phyloP scores from a whole-genome alignment of 2,113 vertebrate species.

The Passer montanus region DNA sequence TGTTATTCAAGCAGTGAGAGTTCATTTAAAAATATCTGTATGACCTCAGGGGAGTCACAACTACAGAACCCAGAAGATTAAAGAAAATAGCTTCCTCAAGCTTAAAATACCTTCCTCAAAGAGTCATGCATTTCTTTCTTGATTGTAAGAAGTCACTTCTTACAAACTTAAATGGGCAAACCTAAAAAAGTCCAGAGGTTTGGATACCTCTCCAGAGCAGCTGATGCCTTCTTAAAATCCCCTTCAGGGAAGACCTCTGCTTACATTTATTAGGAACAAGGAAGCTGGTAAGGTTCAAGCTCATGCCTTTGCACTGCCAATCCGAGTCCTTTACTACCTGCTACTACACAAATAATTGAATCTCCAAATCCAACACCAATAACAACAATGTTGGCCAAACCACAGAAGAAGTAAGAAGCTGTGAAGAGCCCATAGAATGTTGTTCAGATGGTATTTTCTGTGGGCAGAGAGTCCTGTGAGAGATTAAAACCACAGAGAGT shows the following conservation, averaged over 20 bases:
- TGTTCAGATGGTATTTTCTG: neutral
- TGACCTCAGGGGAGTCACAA: constrained; percentile 42
- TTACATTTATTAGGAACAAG: neutral
- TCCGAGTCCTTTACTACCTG: neutral
- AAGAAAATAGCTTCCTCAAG: constrained; percentile 35
- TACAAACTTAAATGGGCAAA: neutral
- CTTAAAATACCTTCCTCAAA: constrained; percentile 58
- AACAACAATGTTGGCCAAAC: neutral
- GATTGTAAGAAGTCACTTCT: neutral
- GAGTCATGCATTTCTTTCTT: constrained; percentile 45
- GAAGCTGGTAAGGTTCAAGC: neutral
- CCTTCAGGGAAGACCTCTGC: neutral
- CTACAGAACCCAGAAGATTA: constrained; percentile 55
- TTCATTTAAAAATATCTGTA: constrained; percentile 54
- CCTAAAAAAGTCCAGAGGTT: constrained; percentile 32
- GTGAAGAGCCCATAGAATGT: neutral
- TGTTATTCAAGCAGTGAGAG: constrained; percentile 36
- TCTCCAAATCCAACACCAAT: neutral
- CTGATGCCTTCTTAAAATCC: neutral
- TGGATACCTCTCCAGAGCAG: neutral
- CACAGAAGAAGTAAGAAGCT: neutral
- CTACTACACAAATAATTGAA: neutral
- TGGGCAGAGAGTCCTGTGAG: neutral
- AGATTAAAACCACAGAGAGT: neutral
- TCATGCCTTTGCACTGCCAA: neutral